A percentile compares a stretch with the other conserved stretches of the same genome.
Conservation (phyloP, 2,113 vertebrate species). For the Helogale parvula region DNA sequence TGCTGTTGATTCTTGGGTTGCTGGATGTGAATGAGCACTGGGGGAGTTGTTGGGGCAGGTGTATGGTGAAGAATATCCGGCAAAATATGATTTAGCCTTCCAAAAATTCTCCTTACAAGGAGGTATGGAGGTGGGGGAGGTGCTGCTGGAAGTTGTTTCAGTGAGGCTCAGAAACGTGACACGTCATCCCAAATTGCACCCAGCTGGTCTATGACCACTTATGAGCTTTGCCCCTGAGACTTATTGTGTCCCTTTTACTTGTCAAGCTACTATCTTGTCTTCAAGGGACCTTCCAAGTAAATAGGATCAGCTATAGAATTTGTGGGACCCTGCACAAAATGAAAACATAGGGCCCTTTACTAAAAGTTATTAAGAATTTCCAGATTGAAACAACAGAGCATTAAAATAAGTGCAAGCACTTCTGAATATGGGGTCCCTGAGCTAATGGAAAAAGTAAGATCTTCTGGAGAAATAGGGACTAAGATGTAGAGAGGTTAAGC, state of each 20-base stretch:
- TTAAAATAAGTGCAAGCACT: not conserved
- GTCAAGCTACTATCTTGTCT: not conserved
- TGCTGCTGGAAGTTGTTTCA: not conserved
- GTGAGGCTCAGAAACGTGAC: not conserved
- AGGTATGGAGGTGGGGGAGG: not conserved
- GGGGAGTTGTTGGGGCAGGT: slow-evolving; percentile 58
- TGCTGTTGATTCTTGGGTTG: slow-evolving; percentile 62
- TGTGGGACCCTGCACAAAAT: not conserved
- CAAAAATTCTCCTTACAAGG: slow-evolving; percentile 29
- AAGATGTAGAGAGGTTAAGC: not conserved
- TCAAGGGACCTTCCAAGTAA: not conserved
- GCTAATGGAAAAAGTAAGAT: not conserved
- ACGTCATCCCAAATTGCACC: not conserved
- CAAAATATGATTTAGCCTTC: slow-evolving; percentile 54
- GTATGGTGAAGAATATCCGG: slow-evolving; percentile 44
- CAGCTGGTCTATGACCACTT: not conserved
- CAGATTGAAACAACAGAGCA: not conserved
- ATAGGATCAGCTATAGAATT: not conserved
- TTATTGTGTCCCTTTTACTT: not conserved
- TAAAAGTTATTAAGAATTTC: slow-evolving; percentile 10
- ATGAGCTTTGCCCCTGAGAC: not conserved
- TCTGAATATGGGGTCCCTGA: not conserved
- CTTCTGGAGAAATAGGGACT: not conserved
- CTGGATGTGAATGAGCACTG: slow-evolving; percentile 65
- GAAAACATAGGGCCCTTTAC: not conserved